Evolutionary conservation across 2,888 invertebrate species (phyloP).

Genomic region (Acanthosepion pharaonis): DNA sequence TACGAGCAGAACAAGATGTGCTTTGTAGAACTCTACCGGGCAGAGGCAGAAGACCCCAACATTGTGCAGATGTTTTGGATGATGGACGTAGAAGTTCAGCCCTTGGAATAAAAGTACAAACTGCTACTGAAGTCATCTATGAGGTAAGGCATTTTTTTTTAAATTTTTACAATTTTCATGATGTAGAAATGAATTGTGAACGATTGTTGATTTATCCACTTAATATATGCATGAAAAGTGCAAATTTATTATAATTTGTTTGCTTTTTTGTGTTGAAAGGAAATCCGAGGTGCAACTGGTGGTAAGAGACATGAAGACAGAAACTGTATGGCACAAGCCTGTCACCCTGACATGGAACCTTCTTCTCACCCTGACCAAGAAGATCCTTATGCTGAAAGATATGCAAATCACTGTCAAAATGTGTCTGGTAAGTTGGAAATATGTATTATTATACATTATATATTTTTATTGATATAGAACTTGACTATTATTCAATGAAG

Average conservation of each 20-base stretch:
- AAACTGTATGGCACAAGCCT: background rate
- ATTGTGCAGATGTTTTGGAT: background rate
- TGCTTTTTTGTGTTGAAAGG: background rate
- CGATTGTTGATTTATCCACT: background rate
- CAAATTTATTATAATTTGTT: background rate
- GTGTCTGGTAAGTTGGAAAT: background rate
- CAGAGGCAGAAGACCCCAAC: background rate
- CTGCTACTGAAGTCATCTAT: background rate
- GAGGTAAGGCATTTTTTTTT: background rate
- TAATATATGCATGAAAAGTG: background rate
- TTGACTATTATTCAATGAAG: too few species aligned
- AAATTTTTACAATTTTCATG: background rate
- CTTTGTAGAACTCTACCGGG: constrained; percentile 2
- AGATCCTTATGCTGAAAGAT: background rate
- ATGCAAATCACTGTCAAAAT: background rate
- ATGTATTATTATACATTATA: too few species aligned
- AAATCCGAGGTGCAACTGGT: background rate
- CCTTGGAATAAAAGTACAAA: background rate
- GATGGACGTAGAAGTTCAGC: background rate
- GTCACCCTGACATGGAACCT: background rate
- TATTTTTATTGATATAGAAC: too few species aligned
- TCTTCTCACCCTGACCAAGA: background rate
- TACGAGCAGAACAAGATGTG: background rate
- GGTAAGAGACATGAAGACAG: constrained; percentile 12
- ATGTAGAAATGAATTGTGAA: too few species aligned